phyloP scores from a whole-genome alignment of 2,888 invertebrate species.

The Morpho achilles region DNA sequence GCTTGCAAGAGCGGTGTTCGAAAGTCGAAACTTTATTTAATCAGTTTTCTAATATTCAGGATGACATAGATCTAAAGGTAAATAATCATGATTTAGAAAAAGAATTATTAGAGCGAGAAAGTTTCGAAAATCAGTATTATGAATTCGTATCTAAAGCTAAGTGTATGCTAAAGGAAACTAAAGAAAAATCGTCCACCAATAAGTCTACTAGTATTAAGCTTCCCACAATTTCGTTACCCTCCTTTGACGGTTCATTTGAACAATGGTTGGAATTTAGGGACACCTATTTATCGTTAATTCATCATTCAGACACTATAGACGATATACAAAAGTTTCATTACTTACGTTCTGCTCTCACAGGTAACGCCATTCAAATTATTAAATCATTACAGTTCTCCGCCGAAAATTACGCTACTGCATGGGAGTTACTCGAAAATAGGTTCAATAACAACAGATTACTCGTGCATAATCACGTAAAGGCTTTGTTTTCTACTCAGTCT shows the following conservation, averaged over 20 bases:
- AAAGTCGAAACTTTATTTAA: no score
- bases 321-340: conserved; percentile 32
- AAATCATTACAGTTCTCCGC: neutral
- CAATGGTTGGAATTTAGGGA: conserved; percentile 12
- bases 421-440: neutral
- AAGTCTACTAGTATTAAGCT: conserved; percentile 1
- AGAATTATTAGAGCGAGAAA: no score
- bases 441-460: conserved; percentile 6
- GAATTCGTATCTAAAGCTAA: no score
- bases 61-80: no score
- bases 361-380: no score
- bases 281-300: neutral
- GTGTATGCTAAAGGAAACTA: no score
- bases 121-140: no score
- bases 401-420: neutral
- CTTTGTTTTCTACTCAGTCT: conserved; percentile 16
- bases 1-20: no score
- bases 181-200: no score
- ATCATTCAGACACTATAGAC: neutral
- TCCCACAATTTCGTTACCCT: conserved; percentile 15
- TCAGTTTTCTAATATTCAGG: no score
- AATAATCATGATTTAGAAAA: no score
- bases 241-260: conserved; percentile 20
- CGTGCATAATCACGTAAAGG: conserved; percentile 17
- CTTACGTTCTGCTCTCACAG: conserved; percentile 13